A percentile compares a stretch with the other conserved stretches of the same genome.
Evolutionary conservation across 2,113 vertebrate species (phyloP).

Genomic region (Tachuris rubrigastra): DNA sequence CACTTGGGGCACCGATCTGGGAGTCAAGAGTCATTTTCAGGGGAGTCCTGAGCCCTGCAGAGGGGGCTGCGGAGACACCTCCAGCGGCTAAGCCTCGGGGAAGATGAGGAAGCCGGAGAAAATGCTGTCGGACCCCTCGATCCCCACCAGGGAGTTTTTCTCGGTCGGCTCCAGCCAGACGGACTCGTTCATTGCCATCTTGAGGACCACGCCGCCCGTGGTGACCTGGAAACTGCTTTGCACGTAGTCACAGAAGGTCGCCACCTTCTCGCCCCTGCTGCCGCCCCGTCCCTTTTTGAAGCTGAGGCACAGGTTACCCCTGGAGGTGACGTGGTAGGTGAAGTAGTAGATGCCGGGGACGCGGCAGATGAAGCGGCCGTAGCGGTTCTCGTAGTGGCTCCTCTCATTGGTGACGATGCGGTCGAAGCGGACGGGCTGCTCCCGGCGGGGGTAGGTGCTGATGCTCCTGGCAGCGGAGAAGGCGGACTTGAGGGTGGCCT

Average conservation of each 20-base stretch:
- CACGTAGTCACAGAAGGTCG: slow-evolving; percentile 77
- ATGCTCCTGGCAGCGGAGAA: slow-evolving; percentile 71
- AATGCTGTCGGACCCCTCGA: slow-evolving; percentile 75
- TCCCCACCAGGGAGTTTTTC: slow-evolving; percentile 68
- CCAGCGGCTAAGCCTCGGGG: neutral
- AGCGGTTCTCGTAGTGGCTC: slow-evolving; percentile 58
- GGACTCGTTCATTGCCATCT: slow-evolving; percentile 22
- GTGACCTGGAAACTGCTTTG: slow-evolving; percentile 70
- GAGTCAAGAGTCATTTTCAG: neutral
- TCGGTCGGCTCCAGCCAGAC: slow-evolving; percentile 74
- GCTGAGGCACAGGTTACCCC: slow-evolving; percentile 70
- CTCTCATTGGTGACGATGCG: slow-evolving; percentile 19
- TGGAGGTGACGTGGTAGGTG: slow-evolving; percentile 79
- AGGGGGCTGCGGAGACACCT: neutral
- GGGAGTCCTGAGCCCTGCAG: neutral
- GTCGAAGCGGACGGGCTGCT: slow-evolving; percentile 72
- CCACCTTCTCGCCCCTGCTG: slow-evolving; percentile 17
- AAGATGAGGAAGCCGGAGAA: slow-evolving; percentile 85
- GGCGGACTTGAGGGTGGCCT: slow-evolving; percentile 38
- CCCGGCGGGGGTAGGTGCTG: neutral
- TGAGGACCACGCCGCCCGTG: slow-evolving; percentile 76
- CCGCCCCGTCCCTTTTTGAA: slow-evolving; percentile 55
- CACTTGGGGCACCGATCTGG: neutral
- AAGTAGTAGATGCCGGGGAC: slow-evolving; percentile 81
- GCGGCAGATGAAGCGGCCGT: slow-evolving; percentile 70